Base-by-base conservation (phyloP, 2,888 invertebrate species). In the Phyllotreta striolata region DNA sequence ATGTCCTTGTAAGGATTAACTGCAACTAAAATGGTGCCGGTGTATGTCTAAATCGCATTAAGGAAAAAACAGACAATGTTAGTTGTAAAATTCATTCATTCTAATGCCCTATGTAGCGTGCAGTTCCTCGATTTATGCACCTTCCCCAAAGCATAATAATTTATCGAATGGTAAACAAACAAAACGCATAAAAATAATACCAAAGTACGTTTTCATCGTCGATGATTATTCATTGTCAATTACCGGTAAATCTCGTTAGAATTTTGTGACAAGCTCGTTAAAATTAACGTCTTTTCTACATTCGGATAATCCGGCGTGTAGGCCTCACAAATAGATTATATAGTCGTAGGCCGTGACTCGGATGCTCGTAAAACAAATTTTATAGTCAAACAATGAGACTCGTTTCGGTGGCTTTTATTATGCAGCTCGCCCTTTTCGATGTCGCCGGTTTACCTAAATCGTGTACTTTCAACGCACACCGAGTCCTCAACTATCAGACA, bases 1-100 rank as follows among this genome's bases (percentile, higher is more conserved):
- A 96, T 86, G 79, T 92, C 91, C 84, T 95, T 95, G 85, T 96
- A 96, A 3, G 96, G 96, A 84, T 96, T 96, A 73, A 96, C 95
- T 75, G 95, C 95, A 75, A 95, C 91, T 78, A 96, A 85, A 83
- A 96, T 95, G 66, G 94, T 92, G 73, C 95, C 95, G 62, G 95
- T 93, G 83, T 95, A 95, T 64, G 95, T 96, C 95, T 96, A 85
- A 71, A 77, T 72, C 74, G 75, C 73, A 79, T 85, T 85, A 85
- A 87, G 88, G 85, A 87, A 86, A 78, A 78, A 62, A 72, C 63
- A 24, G n/a, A n/a, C n/a, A 24, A 24, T 24, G 24, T 24, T 24
- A 59, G 1, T 24, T 40, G 39, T 12, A 35, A 49, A n/a, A 39
- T 39, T 24, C 24, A 24, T 24, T 24, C 24, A 24, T 24, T 24